These are phyloP conservation scores for Rotaria macrura DNA, from an alignment of 2,888 invertebrate genomes.

Conservation along the genomic window DNA sequence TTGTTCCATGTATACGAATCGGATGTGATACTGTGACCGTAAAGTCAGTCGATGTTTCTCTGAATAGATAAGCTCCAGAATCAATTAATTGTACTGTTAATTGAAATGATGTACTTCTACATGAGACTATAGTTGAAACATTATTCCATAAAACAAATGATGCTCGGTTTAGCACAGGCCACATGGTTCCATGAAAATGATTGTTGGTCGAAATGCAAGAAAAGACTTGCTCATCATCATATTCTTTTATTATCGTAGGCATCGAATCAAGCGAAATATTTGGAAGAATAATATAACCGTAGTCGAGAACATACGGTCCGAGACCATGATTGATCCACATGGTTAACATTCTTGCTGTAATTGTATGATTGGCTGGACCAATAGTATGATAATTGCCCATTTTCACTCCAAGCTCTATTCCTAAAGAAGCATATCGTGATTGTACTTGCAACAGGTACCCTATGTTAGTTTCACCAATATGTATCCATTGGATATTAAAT, in stretches of 20 bases:
- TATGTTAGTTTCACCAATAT: not conserved
- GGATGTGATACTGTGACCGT: not conserved
- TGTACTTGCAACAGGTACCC: not conserved
- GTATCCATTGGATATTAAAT: not conserved
- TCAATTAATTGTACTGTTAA: not conserved
- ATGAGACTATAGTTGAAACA: not conserved
- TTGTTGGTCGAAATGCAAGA: not conserved
- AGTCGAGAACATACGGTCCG: not conserved
- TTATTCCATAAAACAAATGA: not conserved
- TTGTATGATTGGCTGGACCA: not conserved
- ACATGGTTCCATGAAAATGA: not conserved
- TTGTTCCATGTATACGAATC: not conserved
- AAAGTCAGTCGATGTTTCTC: not conserved
- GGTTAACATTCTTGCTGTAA: not conserved
- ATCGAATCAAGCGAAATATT: not conserved
- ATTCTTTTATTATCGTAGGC: not conserved
- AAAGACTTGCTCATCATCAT: not conserved
- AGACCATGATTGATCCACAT: not conserved
- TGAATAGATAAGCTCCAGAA: not conserved
- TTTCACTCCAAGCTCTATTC: not conserved
- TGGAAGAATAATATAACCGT: not conserved
- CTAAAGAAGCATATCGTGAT: not conserved
- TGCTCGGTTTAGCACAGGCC: not conserved
- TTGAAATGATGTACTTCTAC: not conserved
- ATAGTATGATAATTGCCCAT: not conserved